Conservation (phyloP, 37 sponge, comb jelly and placozoan species). For the Cliona cf. orientalis region DNA sequence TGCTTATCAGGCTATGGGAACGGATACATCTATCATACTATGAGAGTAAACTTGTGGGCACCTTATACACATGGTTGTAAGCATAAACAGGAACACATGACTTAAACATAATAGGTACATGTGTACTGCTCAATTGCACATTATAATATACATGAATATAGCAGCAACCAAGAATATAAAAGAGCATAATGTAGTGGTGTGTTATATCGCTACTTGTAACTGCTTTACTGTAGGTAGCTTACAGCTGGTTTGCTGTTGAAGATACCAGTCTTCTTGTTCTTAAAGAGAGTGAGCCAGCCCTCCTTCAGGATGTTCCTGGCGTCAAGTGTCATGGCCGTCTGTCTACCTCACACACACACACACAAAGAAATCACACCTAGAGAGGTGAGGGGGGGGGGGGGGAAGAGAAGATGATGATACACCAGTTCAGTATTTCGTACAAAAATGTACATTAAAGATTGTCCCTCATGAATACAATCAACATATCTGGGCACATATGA, state of each 20-base stretch:
- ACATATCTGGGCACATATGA: not conserved
- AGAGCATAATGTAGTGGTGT: too few species aligned
- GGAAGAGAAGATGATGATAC: not conserved
- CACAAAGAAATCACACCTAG: not conserved
- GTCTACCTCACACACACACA: too few species aligned
- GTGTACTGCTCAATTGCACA: too few species aligned
- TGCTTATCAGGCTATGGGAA: conserved; percentile 40
- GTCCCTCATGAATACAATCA: too few species aligned
- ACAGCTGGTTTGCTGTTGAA: conserved; percentile 47
- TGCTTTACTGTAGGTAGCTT: not conserved
- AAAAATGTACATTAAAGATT: too few species aligned
- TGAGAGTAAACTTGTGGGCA: conserved; percentile 30
- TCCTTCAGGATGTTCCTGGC: conserved; percentile 44
- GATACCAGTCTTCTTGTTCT: conserved; percentile 35
- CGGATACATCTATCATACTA: conserved; percentile 31
- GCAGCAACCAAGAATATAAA: too few species aligned
- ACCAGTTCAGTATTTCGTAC: too few species aligned
- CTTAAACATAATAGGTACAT: too few species aligned
- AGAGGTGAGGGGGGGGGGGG: not conserved
- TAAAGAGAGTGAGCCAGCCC: conserved; percentile 68
- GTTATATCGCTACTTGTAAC: too few species aligned
- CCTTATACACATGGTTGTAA: not conserved
- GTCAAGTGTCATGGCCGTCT: conserved; percentile 30
- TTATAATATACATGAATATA: too few species aligned
- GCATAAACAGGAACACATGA: too few species aligned